Evolutionary conservation across 2,797 vertebrate genomes (phyloP), one percentile per base, ranked within the genome.

Genomic region (Peromyscus nudipes): DNA sequence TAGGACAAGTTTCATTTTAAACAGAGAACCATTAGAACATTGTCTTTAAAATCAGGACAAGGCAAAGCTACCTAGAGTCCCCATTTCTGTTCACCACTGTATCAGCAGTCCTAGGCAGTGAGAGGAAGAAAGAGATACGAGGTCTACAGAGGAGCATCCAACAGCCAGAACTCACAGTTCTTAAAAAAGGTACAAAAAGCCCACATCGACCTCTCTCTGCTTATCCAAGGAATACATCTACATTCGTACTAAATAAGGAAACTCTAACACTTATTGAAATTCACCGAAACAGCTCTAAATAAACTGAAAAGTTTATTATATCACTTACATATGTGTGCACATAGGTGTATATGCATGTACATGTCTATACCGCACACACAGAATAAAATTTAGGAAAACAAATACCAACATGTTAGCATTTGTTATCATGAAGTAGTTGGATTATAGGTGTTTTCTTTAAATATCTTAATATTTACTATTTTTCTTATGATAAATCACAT

Each of bases 31-130:
- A 27, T 21, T 34, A 88, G 87, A 93, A 21, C n/a, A n/a, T 34
- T 95, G 60, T 75, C 79, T 97, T 95, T 89, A 96, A 91, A 94
- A 80, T 79, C 67, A 91, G 88, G 76, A 80, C 25, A 80, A 43
- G 75, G 25, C 31, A 52, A 86, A 40, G 21, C 43, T 49, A 23
- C n/a, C 81, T 13, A 52, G 23, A 21, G 31, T 5, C 64, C 89
- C 21, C 2, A 14, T 19, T 85, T 82, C 37, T 71, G 12, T 40
- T 75, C 43, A 89, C 40, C 67, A 49, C 2, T 89, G 31, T 73
- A 46, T 86, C n/a, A 64, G 37, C 31, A 89, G n/a, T 21, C 40
- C 65, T 52, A 19, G 82, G n/a, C 34, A 93, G 71, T 31, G 85
- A 62, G 34, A 77, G 4, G 14, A 62, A 64, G 29, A 64, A 71